Percentiles rank a stretch among this genome's conserved stretches.
Evolutionary conservation across 2,797 vertebrate genomes (phyloP).

Genomic region (Macrochelys suwanniensis): DNA sequence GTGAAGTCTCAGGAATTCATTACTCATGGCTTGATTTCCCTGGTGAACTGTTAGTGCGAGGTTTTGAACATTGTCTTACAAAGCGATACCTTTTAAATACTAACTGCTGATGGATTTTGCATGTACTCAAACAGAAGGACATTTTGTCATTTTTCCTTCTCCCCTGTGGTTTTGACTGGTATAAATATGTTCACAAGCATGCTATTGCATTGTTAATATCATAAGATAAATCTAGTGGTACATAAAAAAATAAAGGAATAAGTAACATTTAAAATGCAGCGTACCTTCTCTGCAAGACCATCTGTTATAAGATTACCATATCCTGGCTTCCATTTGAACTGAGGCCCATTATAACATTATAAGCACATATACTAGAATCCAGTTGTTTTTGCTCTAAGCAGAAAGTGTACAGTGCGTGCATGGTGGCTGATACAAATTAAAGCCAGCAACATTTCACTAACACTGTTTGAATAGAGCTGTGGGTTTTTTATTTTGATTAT

Average conservation of each 20-base stretch:
- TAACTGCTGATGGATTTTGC: too few relatives aligned
- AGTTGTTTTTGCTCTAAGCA: not conserved
- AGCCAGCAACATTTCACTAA: not conserved
- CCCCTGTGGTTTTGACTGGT: not conserved
- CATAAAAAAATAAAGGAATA: not conserved
- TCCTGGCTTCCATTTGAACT: not conserved
- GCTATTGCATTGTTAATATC: not conserved
- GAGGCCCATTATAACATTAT: not conserved
- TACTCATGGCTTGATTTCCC: not conserved
- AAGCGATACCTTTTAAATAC: not conserved
- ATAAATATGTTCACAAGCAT: not conserved
- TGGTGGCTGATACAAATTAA: rapidly evolving
- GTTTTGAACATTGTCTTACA: not conserved
- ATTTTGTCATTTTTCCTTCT: not conserved
- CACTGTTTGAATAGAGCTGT: rapidly evolving
- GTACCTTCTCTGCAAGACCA: rapidly evolving
- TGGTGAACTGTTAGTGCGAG: not conserved
- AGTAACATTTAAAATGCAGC: not conserved
- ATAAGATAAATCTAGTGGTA: not conserved
- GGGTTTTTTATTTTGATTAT: not conserved
- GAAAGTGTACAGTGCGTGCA: rapidly evolving
- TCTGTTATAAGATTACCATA: not conserved
- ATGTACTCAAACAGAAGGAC: not conserved
- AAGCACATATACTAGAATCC: not conserved
- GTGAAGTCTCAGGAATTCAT: not conserved